Conservation (phyloP, 92 coral and sea anemone species). For the Siderastrea siderea region DNA sequence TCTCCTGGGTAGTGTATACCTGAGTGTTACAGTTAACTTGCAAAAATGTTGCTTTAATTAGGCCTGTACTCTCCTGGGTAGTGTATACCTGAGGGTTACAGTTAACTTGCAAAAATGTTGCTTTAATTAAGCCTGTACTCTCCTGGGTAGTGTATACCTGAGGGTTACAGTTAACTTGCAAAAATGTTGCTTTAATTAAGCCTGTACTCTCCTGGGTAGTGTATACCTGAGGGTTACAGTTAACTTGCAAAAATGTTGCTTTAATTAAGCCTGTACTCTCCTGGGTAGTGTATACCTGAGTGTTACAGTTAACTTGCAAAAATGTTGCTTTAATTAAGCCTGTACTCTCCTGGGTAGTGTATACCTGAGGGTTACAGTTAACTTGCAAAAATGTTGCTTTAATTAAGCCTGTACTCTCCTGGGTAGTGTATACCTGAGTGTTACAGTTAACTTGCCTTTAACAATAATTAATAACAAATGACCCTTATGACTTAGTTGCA, state of each 20-base stretch:
- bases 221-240: not conserved
- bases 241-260: not conserved
- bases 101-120: too few species aligned
- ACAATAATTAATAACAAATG: not conserved
- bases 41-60: not conserved
- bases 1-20: not conserved
- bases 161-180: not conserved
- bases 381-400: not conserved
- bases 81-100: not conserved
- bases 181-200: not conserved
- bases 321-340: not conserved
- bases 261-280: not conserved
- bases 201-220: not conserved
- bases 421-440: constrained; percentile 1
- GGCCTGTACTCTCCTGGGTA: not conserved
- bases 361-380: not conserved
- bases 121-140: not conserved
- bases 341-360: not conserved
- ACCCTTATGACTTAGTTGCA: constrained; percentile 1
- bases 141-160: not conserved
- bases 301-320: not conserved
- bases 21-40: not conserved
- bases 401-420: not conserved
- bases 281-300: not conserved
- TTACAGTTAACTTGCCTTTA: not conserved